phyloP scores from a whole-genome alignment of 2,113 vertebrate genomes.

The Sakesphorus luctuosus region DNA sequence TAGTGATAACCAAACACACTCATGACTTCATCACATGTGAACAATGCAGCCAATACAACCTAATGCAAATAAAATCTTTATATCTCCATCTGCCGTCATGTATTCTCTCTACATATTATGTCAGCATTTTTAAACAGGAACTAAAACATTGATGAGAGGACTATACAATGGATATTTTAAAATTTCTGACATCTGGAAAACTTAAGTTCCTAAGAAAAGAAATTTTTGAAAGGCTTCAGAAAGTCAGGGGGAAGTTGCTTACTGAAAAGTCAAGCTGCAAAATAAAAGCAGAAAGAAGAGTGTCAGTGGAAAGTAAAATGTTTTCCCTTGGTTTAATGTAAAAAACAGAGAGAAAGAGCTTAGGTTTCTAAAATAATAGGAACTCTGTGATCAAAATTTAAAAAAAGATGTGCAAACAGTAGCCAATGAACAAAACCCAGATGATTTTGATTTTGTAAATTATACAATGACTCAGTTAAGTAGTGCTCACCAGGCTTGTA shows the following conservation, averaged over 20 bases:
- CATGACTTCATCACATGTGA: not conserved
- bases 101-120: not conserved
- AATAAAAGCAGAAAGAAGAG: not conserved
- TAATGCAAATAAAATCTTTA: not conserved
- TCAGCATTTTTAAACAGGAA: not conserved
- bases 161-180: not conserved
- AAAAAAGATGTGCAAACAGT: not conserved
- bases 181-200: not conserved
- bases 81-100: not conserved
- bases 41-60: not conserved
- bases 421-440: not conserved
- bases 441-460: constrained; percentile 41
- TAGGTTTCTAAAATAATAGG: not conserved
- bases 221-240: not conserved
- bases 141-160: not conserved
- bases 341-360: constrained; percentile 24
- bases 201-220: not conserved
- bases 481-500: not conserved
- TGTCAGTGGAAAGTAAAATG: not conserved
- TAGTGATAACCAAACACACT: not conserved
- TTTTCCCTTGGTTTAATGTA: not conserved
- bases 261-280: not conserved
- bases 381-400: not conserved
- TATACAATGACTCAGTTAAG: not conserved
- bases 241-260: not conserved